Evolutionary conservation across 2,113 vertebrate species (phyloP), one percentile per base, ranked within the genome.

Genomic region (Typhlomys cinereus): DNA sequence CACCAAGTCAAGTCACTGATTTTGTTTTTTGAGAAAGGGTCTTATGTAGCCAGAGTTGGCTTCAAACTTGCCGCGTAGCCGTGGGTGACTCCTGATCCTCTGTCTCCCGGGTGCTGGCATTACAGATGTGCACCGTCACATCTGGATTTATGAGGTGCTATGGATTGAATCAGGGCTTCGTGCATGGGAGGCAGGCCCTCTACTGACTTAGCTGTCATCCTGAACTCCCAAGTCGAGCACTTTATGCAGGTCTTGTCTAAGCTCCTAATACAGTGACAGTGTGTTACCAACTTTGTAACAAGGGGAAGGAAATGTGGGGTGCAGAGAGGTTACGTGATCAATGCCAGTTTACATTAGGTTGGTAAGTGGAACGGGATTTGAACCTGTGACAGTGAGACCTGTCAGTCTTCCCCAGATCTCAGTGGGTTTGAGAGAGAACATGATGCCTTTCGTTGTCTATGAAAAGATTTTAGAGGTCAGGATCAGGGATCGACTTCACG

Each of bases 351-450:
- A 66, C 17, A 29, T 23, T 36, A 76, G 54, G 4, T 29, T 36
- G 36, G 25, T 9, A 54, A 46, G n/a, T 39, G 4, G n/a, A 36
- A 48, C 8, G 14, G 6, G 27, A 62, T 44, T 57, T 18, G 57
- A 64, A 61, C 62, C 27, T 2, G 0, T 67, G 80, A 12, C 0
- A 0, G 0, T 6, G 39, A 7, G 57, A 2, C n/a, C 54, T 73
- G 54, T 70, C 29, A 10, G 41, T 44, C 10, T 31, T 21, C n/a
- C 34, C 0, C 0, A 13, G 15, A 36, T 39, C 27, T 34, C n/a
- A 5, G 2, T 4, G 5, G 61, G 13, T 0, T 27, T n/a, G 25
- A 74, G 39, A 41, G 12, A 13, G 78, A 31, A 9, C 13, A 4
- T 14, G 7, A 9, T 61, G 41, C 7, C 27, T 2, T 21, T 18